Evolutionary conservation across 2,113 vertebrate species (phyloP).

Genomic region (Solea senegalensis): DNA sequence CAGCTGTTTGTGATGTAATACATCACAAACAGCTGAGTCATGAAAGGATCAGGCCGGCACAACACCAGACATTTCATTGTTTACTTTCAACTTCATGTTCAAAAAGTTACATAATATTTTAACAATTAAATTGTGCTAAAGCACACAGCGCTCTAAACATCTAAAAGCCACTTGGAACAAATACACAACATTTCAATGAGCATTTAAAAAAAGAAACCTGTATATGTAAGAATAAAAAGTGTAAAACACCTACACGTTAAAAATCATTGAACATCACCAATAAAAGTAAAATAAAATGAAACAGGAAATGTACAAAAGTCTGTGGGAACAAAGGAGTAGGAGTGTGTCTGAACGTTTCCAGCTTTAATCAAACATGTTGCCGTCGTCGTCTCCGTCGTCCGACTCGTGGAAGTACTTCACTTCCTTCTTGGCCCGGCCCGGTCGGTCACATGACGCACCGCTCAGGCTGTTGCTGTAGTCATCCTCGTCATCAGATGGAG

Average conservation of each 20-base stretch:
- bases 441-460: slow-evolving; percentile 80
- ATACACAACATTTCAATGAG: slow-evolving; percentile 95
- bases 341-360: slow-evolving; percentile 57
- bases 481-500: slow-evolving; percentile 82
- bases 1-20: too few species aligned
- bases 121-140: slow-evolving; percentile 97
- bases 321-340: slow-evolving; percentile 85
- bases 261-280: slow-evolving; percentile 96
- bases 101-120: slow-evolving; percentile 91
- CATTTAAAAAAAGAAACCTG: slow-evolving; percentile 92
- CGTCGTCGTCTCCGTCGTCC: slow-evolving; percentile 85
- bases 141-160: slow-evolving; percentile 90
- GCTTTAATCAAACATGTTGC: slow-evolving; percentile 94
- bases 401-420: slow-evolving; percentile 95
- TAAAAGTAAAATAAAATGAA: slow-evolving; percentile 90
- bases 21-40: too few species aligned
- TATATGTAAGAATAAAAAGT: slow-evolving; percentile 97
- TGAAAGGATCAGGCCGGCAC: too few species aligned
- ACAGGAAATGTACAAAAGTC: slow-evolving; percentile 98
- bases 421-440: slow-evolving; percentile 92
- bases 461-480: slow-evolving; percentile 84
- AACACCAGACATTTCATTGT: slow-evolving; percentile 85
- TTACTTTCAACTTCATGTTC: slow-evolving; percentile 97
- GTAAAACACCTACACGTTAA: slow-evolving; percentile 98
- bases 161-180: slow-evolving; percentile 96